phyloP scores from a whole-genome alignment of 1,140 invertebrate species.

The Chrysomallon squamiferum region DNA sequence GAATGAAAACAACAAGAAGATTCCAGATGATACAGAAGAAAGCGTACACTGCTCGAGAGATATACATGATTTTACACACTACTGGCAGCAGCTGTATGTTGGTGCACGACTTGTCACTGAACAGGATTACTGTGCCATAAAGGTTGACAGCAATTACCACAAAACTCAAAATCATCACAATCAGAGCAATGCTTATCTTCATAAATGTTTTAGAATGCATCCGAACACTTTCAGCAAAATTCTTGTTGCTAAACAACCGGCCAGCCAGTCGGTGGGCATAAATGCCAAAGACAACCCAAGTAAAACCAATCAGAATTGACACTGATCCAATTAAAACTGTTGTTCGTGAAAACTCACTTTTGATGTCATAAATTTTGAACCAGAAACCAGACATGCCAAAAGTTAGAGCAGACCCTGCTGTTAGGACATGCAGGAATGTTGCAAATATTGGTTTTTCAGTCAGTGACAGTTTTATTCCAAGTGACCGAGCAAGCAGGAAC shows the following conservation, averaged over 20 bases:
- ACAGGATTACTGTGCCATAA: conserved; percentile 36
- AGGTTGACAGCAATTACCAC: conserved; percentile 41
- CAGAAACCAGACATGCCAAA: conserved; percentile 45
- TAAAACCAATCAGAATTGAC: conserved; percentile 51
- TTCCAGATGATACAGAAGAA: conserved; percentile 61
- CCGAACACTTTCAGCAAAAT: conserved; percentile 60
- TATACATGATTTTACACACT: conserved; percentile 59
- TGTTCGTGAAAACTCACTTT: conserved; percentile 49
- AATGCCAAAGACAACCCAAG: conserved; percentile 56
- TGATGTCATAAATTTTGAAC: conserved; percentile 57
- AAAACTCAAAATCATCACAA: conserved; percentile 14
- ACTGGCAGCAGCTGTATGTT: conserved; percentile 43
- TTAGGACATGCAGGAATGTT: conserved; percentile 54
- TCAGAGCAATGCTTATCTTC: conserved; percentile 48
- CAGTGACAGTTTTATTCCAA: conserved; percentile 35
- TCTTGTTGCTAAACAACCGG: conserved; percentile 55
- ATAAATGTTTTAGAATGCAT: conserved; percentile 63
- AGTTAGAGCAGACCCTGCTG: conserved; percentile 39
- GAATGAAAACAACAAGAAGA: conserved; percentile 59
- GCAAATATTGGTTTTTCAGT: conserved; percentile 43
- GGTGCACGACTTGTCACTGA: conserved; percentile 39
- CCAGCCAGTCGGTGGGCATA: conserved; percentile 55
- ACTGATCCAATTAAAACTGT: conserved; percentile 55
- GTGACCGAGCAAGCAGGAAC: conserved; percentile 34
- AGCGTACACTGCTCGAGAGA: conserved; percentile 54